Percentiles rank a stretch among this genome's conserved stretches.
Evolutionary conservation across 2,888 invertebrate species (phyloP).

Genomic region (Hartigia nigra): DNA sequence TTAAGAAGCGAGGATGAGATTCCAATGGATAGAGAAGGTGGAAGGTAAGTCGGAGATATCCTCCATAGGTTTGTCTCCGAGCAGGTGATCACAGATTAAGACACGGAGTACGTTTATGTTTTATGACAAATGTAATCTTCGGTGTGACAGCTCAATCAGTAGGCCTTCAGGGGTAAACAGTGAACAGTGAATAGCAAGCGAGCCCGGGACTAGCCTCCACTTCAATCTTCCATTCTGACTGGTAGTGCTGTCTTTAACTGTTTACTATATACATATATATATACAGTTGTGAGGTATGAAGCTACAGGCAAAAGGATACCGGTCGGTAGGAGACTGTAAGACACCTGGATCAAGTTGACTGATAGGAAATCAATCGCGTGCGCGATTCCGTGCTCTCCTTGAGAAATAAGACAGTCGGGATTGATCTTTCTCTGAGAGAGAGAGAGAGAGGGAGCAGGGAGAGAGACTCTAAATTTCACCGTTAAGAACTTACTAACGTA

Average conservation of each 20-base stretch:
- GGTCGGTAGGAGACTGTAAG: background rate
- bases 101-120: conserved; percentile 38
- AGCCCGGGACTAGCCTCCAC: background rate
- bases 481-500: background rate
- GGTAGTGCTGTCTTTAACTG: background rate
- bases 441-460: no score
- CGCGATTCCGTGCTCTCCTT: background rate
- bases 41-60: conserved; percentile 4
- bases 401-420: background rate
- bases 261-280: background rate
- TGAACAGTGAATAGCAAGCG: background rate
- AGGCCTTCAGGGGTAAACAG: conserved; percentile 28
- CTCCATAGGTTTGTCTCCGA: conserved; percentile 23
- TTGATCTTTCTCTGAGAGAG: background rate
- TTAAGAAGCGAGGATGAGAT: background rate
- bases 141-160: conserved; percentile 52
- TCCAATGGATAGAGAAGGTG: conserved; percentile 4
- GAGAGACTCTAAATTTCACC: background rate
- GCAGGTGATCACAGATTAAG: conserved; percentile 34
- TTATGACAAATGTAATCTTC: conserved; percentile 56
- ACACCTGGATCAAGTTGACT: background rate
- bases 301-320: background rate
- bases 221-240: background rate
- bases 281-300: background rate
- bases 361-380: background rate